Evolutionary conservation across 1,140 invertebrate species (phyloP), one percentile per base, ranked within the genome.

Genomic region (Caenorhabditis latens): DNA sequence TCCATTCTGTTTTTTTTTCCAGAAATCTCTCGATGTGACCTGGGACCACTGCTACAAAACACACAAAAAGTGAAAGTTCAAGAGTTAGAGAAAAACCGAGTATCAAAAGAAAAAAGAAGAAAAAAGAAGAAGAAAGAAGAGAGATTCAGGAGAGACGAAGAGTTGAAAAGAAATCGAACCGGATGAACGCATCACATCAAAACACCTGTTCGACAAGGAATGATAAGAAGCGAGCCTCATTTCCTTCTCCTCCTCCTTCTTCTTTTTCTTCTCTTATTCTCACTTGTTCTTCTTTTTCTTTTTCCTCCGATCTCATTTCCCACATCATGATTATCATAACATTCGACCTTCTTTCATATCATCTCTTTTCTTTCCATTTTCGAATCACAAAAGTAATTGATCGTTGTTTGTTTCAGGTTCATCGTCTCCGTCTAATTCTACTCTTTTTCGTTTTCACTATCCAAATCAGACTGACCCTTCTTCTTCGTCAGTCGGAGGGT

Each of bases 181-280:
- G 71, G 40, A 50, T 79, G 71, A 79, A 79, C 71, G 24, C 71
- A 50, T 50, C 71, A 32, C 46, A 79, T 79, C 71, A 79, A 79
- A 79, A 79, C 71, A 79, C 46, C 71, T 79, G 71, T 79, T 79
- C 71, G 46, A 71, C n/a, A 6, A 79, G 40, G 40, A 67, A 21
- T 67, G 63, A 46, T 79, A 43, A 79, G 40, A 79, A 42, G 40
- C 32, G 46, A 48, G 43, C 71, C 46, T 79, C 71, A 11, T 79
- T 11, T 32, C 19, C 6, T 67, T 32, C 40, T 50, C 42, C 14
- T 50, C 46, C n/a, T 79, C 7, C 21, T 21, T 21, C 24, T 9
- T 32, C 24, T 13, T 63, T 13, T 63, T 63, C 7, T 63, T 63
- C 14, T 63, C 4, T 58, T 58, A 21, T 58, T 58, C n/a, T 58